A percentile compares a stretch with the other conserved stretches of the same genome.
Evolutionary conservation across 2,797 vertebrate species (phyloP).

Genomic region (Acipenser ruthenus): DNA sequence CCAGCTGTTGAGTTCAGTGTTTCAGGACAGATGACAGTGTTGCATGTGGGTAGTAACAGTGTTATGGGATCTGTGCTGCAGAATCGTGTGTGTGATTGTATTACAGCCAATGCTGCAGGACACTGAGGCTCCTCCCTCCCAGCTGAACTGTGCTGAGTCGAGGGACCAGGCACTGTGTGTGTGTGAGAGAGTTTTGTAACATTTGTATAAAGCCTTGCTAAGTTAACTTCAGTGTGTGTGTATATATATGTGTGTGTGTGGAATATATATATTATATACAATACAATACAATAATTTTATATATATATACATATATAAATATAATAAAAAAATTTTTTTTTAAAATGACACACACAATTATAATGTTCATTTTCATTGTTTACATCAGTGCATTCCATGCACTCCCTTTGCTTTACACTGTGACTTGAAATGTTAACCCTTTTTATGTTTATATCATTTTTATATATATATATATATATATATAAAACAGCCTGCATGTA

Average conservation of each 20-base stretch:
- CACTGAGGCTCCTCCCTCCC: too few relatives aligned
- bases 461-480: slow-evolving; percentile 34
- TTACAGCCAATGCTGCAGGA: too few relatives aligned
- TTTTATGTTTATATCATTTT: slow-evolving; percentile 45
- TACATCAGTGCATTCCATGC: slow-evolving; percentile 60
- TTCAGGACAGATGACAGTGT: too few relatives aligned
- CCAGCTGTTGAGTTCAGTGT: too few relatives aligned
- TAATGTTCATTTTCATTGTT: slow-evolving; percentile 58
- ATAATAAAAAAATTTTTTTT: slow-evolving; percentile 51
- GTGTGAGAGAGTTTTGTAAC: slow-evolving; percentile 54
- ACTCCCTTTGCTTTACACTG: slow-evolving; percentile 59
- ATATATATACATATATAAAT: slow-evolving; percentile 41
- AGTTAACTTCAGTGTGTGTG: slow-evolving; percentile 64
- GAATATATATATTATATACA: slow-evolving; percentile 47
- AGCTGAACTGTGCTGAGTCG: too few relatives aligned
- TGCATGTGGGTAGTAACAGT: too few relatives aligned
- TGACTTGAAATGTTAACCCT: slow-evolving; percentile 69
- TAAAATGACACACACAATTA: too few relatives aligned
- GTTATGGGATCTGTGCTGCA: too few relatives aligned
- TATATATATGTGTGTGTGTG: too few relatives aligned
- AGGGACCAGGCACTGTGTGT: too few relatives aligned
- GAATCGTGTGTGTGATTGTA: too few relatives aligned
- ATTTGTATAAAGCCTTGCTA: slow-evolving; percentile 76
- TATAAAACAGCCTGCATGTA: slow-evolving; percentile 43
- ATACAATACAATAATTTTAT: too few relatives aligned